Evolutionary conservation across 2,113 vertebrate genomes (phyloP).

Genomic region (Anguilla rostrata): DNA sequence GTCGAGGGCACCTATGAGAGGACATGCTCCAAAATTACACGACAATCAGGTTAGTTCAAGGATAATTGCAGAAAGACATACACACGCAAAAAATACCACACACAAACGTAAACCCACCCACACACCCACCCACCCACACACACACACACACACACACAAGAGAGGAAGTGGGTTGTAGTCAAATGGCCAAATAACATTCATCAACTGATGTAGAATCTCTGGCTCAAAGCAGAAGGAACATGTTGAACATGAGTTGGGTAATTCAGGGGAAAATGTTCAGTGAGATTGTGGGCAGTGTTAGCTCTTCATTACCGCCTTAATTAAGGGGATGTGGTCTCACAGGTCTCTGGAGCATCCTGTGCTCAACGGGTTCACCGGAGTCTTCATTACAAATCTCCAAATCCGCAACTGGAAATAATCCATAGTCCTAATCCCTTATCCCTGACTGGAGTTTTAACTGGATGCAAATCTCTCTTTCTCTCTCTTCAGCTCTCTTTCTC

Average conservation of each 20-base stretch:
- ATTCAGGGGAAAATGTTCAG: too few relatives aligned
- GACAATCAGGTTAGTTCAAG: background rate
- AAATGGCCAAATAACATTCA: too few relatives aligned
- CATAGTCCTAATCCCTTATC: background rate
- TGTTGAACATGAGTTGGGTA: too few relatives aligned
- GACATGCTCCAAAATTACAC: background rate
- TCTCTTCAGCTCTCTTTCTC: too few relatives aligned
- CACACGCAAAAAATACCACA: background rate
- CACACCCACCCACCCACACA: too few relatives aligned
- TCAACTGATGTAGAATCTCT: too few relatives aligned
- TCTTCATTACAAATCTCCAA: background rate
- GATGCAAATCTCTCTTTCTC: too few relatives aligned
- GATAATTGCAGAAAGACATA: background rate
- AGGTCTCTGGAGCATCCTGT: background rate
- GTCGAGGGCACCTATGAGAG: background rate
- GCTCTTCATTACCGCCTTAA: background rate
- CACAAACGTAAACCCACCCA: too few relatives aligned
- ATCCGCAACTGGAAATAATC: background rate
- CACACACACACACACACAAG: too few relatives aligned
- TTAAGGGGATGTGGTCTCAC: background rate
- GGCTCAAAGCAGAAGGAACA: too few relatives aligned
- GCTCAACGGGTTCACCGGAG: background rate
- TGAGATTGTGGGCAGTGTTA: background rate
- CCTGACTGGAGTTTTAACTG: background rate
- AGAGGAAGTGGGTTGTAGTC: too few relatives aligned